Conservation (phyloP, 2,888 invertebrate genomes). For the Saturnia pavonia region DNA sequence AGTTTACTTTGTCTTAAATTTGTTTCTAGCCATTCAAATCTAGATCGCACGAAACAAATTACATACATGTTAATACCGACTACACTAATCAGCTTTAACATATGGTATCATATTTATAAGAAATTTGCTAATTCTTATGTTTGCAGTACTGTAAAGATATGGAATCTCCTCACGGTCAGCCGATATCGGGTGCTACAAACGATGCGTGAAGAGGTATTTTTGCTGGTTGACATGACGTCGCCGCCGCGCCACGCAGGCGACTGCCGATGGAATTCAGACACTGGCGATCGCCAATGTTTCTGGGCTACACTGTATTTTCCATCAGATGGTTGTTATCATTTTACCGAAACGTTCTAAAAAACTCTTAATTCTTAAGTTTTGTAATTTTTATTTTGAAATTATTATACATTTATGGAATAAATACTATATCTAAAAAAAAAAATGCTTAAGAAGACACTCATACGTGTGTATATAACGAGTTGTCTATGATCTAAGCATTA, state of each 20-base stretch:
- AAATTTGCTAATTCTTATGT: too few relatives aligned
- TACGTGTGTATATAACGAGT: neutral
- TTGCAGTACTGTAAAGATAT: too few relatives aligned
- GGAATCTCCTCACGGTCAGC: too few relatives aligned
- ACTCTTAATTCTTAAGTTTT: neutral
- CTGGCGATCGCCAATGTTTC: too few relatives aligned
- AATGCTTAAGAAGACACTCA: neutral
- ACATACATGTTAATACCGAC: neutral
- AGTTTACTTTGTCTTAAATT: neutral
- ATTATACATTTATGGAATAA: neutral
- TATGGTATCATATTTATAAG: neutral
- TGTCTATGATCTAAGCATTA: constrained; percentile 6
- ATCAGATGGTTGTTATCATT: too few relatives aligned
- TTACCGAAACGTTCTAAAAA: too few relatives aligned
- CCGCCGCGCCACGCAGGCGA: too few relatives aligned
- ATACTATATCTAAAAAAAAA: neutral
- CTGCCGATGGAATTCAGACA: too few relatives aligned
- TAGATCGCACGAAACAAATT: neutral
- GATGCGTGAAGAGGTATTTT: too few relatives aligned
- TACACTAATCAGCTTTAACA: neutral
- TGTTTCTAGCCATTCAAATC: neutral
- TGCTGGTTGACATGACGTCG: too few relatives aligned
- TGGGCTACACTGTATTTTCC: too few relatives aligned
- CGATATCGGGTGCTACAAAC: too few relatives aligned
- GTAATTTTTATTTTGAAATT: neutral